Percentiles rank a stretch among this genome's conserved stretches.
Evolutionary conservation across 2,797 vertebrate species (phyloP).

Genomic region (Petrocephalus sullivani): DNA sequence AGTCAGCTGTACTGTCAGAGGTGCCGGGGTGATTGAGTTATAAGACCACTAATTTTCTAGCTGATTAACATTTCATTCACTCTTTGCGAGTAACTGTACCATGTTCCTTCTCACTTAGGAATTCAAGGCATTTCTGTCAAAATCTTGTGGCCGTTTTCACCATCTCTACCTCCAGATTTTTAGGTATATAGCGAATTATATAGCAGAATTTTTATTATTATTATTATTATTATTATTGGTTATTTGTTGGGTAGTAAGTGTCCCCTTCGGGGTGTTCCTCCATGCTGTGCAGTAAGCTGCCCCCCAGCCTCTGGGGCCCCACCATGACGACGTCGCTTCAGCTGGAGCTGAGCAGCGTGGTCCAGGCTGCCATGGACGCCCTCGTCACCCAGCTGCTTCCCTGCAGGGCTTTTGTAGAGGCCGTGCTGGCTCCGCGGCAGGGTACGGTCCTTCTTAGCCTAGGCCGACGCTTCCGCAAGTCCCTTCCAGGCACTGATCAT

Average conservation of each 20-base stretch:
- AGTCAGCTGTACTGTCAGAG: background rate
- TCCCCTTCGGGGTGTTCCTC: background rate
- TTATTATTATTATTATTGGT: background rate
- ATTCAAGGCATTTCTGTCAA: conserved; percentile 75
- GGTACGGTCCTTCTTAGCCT: conserved; percentile 54
- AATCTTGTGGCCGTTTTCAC: conserved; percentile 67
- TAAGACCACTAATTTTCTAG: background rate
- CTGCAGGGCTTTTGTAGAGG: conserved; percentile 69
- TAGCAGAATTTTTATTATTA: background rate
- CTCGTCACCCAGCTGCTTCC: conserved; percentile 74
- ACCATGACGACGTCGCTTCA: conserved; percentile 54
- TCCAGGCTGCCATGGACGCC: conserved; percentile 74
- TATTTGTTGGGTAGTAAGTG: background rate
- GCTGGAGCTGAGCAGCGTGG: conserved; percentile 72
- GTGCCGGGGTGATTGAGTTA: background rate
- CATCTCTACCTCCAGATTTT: conserved; percentile 79
- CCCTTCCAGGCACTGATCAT: background rate
- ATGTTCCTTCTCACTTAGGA: conserved; percentile 62
- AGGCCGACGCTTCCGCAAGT: background rate
- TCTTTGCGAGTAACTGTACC: background rate
- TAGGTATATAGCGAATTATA: conserved; percentile 59
- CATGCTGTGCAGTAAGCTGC: conserved; percentile 68
- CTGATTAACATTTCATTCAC: background rate
- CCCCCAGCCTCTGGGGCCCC: conserved; percentile 71
- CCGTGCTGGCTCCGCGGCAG: conserved; percentile 61